phyloP scores from a whole-genome alignment of 2,888 invertebrate species.

The Folsomia candida region DNA sequence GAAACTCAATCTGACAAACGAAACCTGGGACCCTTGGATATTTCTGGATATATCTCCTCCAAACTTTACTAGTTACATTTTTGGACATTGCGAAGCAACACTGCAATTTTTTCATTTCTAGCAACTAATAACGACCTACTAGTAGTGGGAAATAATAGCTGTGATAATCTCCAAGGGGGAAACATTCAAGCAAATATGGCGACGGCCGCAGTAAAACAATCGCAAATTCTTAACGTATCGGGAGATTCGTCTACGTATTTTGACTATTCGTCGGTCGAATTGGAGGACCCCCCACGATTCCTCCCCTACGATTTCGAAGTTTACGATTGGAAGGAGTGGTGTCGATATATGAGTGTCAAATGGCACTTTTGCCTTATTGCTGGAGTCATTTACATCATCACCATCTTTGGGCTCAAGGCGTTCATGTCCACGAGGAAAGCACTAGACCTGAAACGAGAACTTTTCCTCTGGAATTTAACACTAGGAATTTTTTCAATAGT shows the following conservation, averaged over 20 bases:
- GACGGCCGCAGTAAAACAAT: background rate
- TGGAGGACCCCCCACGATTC: constrained; percentile 31
- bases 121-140: too few relatives aligned
- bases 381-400: constrained; percentile 26
- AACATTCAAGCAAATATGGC: too few relatives aligned
- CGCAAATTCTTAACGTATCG: constrained; percentile 9
- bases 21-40: background rate
- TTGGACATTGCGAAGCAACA: too few relatives aligned
- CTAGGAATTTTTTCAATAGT: constrained; percentile 35
- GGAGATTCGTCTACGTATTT: background rate
- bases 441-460: constrained; percentile 26
- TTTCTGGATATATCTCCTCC: background rate
- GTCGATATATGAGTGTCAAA: constrained; percentile 23
- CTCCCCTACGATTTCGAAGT: constrained; percentile 30
- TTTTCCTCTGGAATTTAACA: constrained; percentile 32
- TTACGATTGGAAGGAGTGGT: constrained; percentile 36
- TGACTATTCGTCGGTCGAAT: constrained; percentile 12
- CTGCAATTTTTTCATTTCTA: too few relatives aligned
- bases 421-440: constrained; percentile 30
- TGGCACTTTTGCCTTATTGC: constrained; percentile 33
- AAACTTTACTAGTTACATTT: too few relatives aligned
- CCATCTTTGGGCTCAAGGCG: constrained; percentile 33
- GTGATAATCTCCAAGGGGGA: too few relatives aligned
- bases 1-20: background rate
- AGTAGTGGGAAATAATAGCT: too few relatives aligned